Evolutionary conservation across 2,113 vertebrate species (phyloP), one percentile per base, ranked within the genome.

Genomic region (Rhinolophus ferrumequinum): DNA sequence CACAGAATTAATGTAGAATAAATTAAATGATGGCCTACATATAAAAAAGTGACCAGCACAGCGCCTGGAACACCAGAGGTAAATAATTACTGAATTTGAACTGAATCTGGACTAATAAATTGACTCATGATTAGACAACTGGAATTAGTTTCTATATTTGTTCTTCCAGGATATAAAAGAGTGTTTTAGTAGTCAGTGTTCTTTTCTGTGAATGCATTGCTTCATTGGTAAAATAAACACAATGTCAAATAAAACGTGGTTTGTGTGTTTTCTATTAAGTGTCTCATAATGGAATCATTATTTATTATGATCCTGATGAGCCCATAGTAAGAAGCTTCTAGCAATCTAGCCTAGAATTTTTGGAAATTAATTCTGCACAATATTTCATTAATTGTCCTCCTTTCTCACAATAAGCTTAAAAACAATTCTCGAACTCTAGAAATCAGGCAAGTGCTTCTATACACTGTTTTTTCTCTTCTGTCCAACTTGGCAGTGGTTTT

Each of bases 211-310:
- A 96, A 88, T 70, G 18, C n/a, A 80, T 75, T 47, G 62, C 92
- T 92, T 95, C 86, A 69, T 89, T 69, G 94, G 66, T 72, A 97
- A 96, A 95, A 87, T 76, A 93, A 97, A 95, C 83, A 94, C n/a
- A 38, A 41, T 82, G 67, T 96, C 26, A n/a, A 64, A 86, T 95
- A 86, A 90, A 96, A 86, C 79, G 33, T 69, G 24, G 44, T 26
- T 60, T 83, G 38, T 80, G 18, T 79, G 69, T 72, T 84, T 98
- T 81, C 67, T 89, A 38, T 83, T 96, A 93, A 93, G 66, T 52
- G 47, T 56, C 52, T 83, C 4, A 0, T 94, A 33, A 94, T n/a
- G 44, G 24, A 67, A 24, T 8, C 18, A 69, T 15, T 56, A 84
- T 94, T 88, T 83, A 33, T 66, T 77, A 64, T 30, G 16, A 67